These are phyloP conservation scores for Hippocampus guttulatus DNA, from an alignment of 2,113 vertebrate genomes.

Conservation along the genomic window DNA sequence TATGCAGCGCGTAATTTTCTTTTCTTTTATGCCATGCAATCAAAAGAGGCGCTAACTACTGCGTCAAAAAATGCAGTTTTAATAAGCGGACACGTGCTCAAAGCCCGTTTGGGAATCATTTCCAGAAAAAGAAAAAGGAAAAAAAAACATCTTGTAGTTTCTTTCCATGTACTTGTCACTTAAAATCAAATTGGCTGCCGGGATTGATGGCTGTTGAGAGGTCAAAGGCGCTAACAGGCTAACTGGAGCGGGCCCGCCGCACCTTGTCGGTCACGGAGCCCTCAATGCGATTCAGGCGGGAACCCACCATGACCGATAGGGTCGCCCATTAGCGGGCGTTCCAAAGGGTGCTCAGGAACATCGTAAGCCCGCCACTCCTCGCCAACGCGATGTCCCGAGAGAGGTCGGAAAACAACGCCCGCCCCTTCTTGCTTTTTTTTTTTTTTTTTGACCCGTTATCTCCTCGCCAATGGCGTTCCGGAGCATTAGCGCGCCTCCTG, in stretches of 20 bases:
- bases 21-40: no score
- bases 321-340: constrained; percentile 70
- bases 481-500: constrained; percentile 62
- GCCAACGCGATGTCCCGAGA: constrained; percentile 59
- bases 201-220: constrained; percentile 60
- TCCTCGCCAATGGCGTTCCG: constrained; percentile 68
- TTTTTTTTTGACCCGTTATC: constrained; percentile 59
- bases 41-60: neutral
- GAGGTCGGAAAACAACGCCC: constrained; percentile 58
- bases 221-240: constrained; percentile 52
- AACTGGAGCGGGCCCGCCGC: constrained; percentile 60
- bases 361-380: constrained; percentile 32
- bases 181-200: constrained; percentile 34
- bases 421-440: constrained; percentile 21
- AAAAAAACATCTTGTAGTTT: neutral
- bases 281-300: constrained; percentile 70
- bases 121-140: neutral
- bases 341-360: constrained; percentile 62
- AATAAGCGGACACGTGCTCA: neutral
- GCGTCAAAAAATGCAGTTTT: neutral
- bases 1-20: no score
- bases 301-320: constrained; percentile 69
- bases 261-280: constrained; percentile 70
- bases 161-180: constrained; percentile 25
- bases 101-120: neutral